phyloP scores from a whole-genome alignment of 2,113 vertebrate species.

The Sturnira hondurensis region DNA sequence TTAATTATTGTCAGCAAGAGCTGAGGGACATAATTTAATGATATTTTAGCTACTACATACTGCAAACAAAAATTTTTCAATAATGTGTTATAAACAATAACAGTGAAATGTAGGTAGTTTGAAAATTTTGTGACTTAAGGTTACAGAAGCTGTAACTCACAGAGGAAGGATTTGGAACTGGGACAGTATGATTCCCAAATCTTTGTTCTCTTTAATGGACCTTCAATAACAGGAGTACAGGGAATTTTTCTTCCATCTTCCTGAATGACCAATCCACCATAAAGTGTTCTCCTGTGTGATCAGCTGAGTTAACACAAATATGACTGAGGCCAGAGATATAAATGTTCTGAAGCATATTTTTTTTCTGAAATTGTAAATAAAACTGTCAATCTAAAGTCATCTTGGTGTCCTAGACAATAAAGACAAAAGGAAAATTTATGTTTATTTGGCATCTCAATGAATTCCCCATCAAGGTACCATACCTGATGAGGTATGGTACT shows the following conservation, averaged over 20 bases:
- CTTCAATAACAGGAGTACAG: neutral
- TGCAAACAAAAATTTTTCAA: neutral
- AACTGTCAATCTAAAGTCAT: neutral
- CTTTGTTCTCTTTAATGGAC: neutral
- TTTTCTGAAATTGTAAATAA: neutral
- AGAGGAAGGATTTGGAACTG: neutral
- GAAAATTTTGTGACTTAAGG: neutral
- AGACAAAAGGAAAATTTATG: neutral
- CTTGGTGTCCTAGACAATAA: neutral
- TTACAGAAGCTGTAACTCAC: neutral
- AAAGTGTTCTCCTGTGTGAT: neutral
- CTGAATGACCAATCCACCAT: neutral
- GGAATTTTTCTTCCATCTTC: neutral
- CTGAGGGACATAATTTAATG: neutral
- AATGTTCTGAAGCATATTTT: neutral
- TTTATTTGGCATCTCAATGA: neutral
- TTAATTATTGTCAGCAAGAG: neutral
- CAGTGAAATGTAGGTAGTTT: neutral
- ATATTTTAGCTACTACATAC: neutral
- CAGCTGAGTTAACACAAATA: neutral
- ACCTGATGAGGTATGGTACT: neutral
- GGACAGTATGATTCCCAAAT: neutral
- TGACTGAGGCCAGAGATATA: neutral
- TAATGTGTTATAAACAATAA: neutral
- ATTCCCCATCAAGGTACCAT: neutral